These are phyloP conservation scores for Brienomyrus brachyistius DNA, from an alignment of 2,113 vertebrate genomes.

Conservation along the genomic window DNA sequence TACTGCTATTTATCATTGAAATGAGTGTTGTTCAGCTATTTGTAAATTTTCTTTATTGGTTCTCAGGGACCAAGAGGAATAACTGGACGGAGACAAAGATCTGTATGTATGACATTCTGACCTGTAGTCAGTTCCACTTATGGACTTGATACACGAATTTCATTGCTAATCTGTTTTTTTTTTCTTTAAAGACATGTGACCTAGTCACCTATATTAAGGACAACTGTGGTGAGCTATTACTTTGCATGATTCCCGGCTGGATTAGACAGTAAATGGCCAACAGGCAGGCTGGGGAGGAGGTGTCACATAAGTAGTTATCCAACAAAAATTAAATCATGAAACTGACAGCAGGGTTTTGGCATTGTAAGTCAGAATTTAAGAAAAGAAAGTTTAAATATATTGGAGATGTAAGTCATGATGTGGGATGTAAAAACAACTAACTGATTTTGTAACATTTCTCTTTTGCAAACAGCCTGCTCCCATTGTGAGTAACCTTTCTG, in stretches of 20 bases:
- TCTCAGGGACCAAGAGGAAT: conserved; percentile 68
- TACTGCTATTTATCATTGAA: background rate
- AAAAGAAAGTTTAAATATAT: background rate
- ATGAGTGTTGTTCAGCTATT: background rate
- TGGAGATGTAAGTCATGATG: background rate
- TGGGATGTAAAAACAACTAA: background rate
- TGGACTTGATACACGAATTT: background rate
- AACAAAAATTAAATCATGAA: background rate
- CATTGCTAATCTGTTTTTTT: background rate
- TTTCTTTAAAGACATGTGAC: conserved; percentile 66
- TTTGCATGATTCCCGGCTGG: background rate
- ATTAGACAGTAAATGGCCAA: background rate
- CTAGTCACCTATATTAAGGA: conserved; percentile 65
- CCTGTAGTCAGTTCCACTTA: conserved; percentile 16
- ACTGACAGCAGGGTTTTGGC: background rate
- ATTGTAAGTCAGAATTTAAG: background rate
- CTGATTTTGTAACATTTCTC: background rate
- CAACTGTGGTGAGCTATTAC: conserved; percentile 71
- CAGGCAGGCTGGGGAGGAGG: background rate
- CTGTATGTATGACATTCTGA: conserved; percentile 54
- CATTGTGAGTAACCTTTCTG: conserved; percentile 42
- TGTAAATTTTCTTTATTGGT: conserved; percentile 20
- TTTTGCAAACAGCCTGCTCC: conserved; percentile 54
- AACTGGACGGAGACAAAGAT: conserved; percentile 47
- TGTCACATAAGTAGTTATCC: background rate